phyloP scores from a whole-genome alignment of 2,888 invertebrate genomes.

The Ptychoptera albimana region DNA sequence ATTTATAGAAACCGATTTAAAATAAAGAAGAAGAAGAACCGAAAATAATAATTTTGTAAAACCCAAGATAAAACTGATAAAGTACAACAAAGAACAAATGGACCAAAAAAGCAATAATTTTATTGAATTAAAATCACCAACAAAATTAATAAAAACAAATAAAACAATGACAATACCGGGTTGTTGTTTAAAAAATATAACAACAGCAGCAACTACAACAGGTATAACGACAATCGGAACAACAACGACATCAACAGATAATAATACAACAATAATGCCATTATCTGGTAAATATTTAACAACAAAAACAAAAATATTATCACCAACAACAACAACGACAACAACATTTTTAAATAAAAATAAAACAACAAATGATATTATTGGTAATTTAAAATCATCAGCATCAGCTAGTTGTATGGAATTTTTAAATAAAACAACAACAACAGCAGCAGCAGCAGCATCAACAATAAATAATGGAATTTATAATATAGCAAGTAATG shows the following conservation, averaged over 20 bases:
- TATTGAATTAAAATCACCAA: not conserved
- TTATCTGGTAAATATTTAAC: not conserved
- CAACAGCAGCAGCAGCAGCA: constrained; percentile 4
- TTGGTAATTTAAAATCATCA: no score
- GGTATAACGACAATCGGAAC: not conserved
- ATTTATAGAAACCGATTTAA: not conserved
- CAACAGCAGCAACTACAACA: constrained; percentile 3
- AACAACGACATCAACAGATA: not conserved
- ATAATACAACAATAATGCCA: not conserved
- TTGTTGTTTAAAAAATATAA: not conserved
- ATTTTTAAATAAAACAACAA: not conserved
- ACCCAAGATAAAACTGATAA: not conserved
- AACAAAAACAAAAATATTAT: not conserved
- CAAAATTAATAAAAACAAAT: no score
- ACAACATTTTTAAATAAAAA: not conserved
- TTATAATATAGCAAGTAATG: no score
- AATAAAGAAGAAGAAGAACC: not conserved
- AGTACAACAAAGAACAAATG: constrained; percentile 1
- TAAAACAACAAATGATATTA: no score
- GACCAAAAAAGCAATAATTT: constrained; percentile 5
- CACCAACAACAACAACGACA: not conserved
- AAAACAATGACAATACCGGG: not conserved
- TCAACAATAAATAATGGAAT: not conserved
- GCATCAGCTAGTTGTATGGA: no score
- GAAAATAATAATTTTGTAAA: not conserved